Base-by-base conservation (phyloP, 2,113 vertebrate species). In the Uria lomvia region DNA sequence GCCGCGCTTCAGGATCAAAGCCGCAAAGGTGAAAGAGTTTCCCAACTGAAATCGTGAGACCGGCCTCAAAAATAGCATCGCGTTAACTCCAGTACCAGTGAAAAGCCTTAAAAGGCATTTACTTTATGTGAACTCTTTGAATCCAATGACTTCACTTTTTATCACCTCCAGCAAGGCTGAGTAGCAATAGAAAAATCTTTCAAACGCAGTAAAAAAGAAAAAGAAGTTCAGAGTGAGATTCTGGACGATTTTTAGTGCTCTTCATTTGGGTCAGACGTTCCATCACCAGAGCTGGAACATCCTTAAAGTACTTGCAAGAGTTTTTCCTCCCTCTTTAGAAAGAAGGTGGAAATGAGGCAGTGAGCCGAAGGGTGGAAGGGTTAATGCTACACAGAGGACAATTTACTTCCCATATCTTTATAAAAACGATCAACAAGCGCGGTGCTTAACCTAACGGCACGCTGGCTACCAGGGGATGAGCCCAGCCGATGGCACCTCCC, bases 71-170 rank as follows among this genome's bases (percentile, higher is more conserved):
- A 94, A 90, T 52, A 91, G 79, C 83, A 70, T 21, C 1, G 1
- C 8, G 5, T 72, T 92, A 43, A 66, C 81, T 55, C 63, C 63
- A 0, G 8, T 5, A 67, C 23, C 63, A 16, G 56, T 4, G 45
- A 55, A 90, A 67, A 86, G 77, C 82, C 88, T 89, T 60, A 40
- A 70, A 88, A 92, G 68, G 88, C 52, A 70, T 71, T 70, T 58
- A 60, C 82, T 86, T 86, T 65, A 91, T 47, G 55, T n/a, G 90
- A 79, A 87, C 73, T 63, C 94, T 94, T 87, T 84, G 74, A 95
- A 82, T 92, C 88, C 56, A 92, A 83, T 38, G 55, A 73, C 80
- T 96, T 68, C 71, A 9, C 58, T 70, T 73, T 88, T 79, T 80
- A 93, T 79, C 88, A 81, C 50, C 91, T 76, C 2, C 1, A 86